A percentile compares a stretch with the other conserved stretches of the same genome.
phyloP scores from a whole-genome alignment of 2,113 vertebrate genomes.

The Myiopsitta monachus region DNA sequence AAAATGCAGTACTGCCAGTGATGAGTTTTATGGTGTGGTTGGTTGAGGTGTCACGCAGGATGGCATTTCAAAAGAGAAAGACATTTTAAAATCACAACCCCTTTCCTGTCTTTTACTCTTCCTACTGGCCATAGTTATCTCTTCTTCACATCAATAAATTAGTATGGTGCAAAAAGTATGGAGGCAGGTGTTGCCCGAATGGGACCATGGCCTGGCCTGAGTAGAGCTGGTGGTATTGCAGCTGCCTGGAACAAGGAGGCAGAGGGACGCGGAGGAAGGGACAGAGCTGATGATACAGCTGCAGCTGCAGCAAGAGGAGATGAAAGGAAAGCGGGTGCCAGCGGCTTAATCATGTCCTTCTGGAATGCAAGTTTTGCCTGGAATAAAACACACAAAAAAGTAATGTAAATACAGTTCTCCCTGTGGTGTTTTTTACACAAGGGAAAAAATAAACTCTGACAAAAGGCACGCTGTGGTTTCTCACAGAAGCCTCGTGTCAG shows the following conservation, averaged over 20 bases:
- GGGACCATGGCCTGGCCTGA: conserved; percentile 88
- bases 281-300: conserved; percentile 78
- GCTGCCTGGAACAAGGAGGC: conserved; percentile 85
- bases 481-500: not conserved
- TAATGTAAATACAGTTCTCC: not conserved
- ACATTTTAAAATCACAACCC: not conserved
- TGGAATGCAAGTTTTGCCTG: conserved; percentile 88
- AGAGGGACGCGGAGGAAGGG: conserved; percentile 83
- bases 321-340: conserved; percentile 87
- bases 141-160: not conserved
- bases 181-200: conserved; percentile 86
- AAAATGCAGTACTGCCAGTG: not conserved
- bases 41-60: not conserved
- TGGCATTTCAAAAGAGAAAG: conserved; percentile 26
- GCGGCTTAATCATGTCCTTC: conserved; percentile 89
- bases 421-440: accelerated
- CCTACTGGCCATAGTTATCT: conserved; percentile 36
- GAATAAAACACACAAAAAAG: conserved; percentile 13
- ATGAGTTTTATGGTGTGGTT: not conserved
- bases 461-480: not conserved
- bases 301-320: conserved; percentile 80
- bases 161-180: conserved; percentile 92
- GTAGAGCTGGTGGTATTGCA: conserved; percentile 81
- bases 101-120: not conserved
- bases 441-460: not conserved